Conservation (phyloP, 2,797 vertebrate species). For the Eulemur rubriventer region DNA sequence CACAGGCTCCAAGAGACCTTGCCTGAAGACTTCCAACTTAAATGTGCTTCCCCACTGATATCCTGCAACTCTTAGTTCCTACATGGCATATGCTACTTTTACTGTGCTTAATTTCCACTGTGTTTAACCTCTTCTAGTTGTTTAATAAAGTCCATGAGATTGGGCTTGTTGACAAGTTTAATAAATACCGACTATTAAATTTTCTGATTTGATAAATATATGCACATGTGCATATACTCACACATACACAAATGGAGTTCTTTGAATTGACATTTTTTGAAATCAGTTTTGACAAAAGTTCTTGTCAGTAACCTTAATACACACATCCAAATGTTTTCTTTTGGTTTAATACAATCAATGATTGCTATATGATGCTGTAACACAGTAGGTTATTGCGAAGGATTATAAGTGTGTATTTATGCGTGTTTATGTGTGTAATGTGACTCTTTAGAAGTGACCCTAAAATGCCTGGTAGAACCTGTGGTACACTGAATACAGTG, state of each 20-base stretch:
- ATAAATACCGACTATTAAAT: neutral
- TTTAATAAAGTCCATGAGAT: neutral
- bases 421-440: neutral
- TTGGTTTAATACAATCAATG: neutral
- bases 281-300: neutral
- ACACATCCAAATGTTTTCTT: neutral
- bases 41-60: neutral
- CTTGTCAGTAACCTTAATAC: neutral
- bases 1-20: neutral
- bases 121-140: neutral
- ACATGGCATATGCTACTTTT: neutral
- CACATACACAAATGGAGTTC: neutral
- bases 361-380: neutral
- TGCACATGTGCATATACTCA: neutral
- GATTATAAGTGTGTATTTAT: neutral
- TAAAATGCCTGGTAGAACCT: constrained; percentile 10
- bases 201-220: neutral
- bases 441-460: constrained; percentile 18
- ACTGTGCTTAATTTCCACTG: neutral
- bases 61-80: neutral
- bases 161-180: neutral
- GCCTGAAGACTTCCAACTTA: neutral
- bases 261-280: neutral
- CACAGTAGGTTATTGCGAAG: neutral
- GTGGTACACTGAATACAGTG: neutral